Percentiles rank a stretch among this genome's conserved stretches.
phyloP scores from a whole-genome alignment of 1,140 invertebrate species.

The Zaprionus vittiger region DNA sequence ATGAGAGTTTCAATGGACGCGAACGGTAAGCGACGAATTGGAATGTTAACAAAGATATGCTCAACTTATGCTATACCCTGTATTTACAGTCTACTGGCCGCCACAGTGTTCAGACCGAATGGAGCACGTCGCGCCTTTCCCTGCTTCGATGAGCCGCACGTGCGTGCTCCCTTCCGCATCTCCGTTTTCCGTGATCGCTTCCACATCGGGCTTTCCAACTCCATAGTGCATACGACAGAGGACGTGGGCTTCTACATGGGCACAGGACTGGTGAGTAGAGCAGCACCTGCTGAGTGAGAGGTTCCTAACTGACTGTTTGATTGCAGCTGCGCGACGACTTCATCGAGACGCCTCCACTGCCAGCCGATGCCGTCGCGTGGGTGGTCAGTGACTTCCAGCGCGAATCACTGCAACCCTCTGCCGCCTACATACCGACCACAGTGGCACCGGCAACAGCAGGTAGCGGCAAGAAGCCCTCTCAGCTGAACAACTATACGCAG shows the following conservation, averaged over 20 bases:
- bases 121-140: conserved; percentile 97
- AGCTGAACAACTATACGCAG: conserved; percentile 77
- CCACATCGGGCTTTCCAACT: conserved; percentile 95
- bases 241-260: conserved; percentile 94
- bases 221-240: conserved; percentile 94
- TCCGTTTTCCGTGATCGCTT: conserved; percentile 93
- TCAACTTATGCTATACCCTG: conserved; percentile 4
- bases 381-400: conserved; percentile 84
- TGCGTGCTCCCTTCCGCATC: conserved; percentile 96
- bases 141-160: conserved; percentile 98
- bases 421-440: conserved; percentile 79
- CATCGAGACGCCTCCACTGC: conserved; percentile 82
- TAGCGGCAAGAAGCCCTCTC: conserved; percentile 68
- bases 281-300: background rate
- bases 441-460: conserved; percentile 53
- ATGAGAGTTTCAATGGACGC: conserved; percentile 89
- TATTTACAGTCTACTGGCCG: conserved; percentile 91
- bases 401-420: conserved; percentile 79
- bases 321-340: conserved; percentile 80
- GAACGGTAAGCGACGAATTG: conserved; percentile 87
- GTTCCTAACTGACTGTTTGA: conserved; percentile 2
- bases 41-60: background rate
- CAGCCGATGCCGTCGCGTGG: conserved; percentile 83
- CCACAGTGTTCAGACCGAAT: conserved; percentile 98
- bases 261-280: conserved; percentile 88